These are phyloP conservation scores for Panzeria rudis DNA, from an alignment of 2,888 invertebrate genomes.

Conservation along the genomic window DNA sequence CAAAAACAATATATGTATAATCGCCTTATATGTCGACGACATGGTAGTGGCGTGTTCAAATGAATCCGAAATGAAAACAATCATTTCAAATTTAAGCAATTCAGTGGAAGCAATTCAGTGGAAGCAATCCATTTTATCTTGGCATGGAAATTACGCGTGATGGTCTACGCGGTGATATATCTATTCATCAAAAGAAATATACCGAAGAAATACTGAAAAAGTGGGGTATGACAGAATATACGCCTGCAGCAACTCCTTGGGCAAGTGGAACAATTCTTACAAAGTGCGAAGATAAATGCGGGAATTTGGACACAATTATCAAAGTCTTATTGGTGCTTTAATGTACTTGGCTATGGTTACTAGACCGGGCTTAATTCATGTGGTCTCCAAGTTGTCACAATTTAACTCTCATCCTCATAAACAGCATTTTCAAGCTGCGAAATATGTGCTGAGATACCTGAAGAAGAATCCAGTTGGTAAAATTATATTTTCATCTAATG, in stretches of 20 bases:
- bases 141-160: background rate
- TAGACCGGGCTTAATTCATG: background rate
- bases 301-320: background rate
- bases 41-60: background rate
- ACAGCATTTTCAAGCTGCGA: background rate
- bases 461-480: background rate
- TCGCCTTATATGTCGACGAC: background rate
- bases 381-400: background rate
- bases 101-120: too few relatives aligned
- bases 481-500: background rate
- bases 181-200: conserved; percentile 1
- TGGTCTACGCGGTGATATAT: background rate
- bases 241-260: background rate
- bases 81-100: too few relatives aligned
- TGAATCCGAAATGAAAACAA: background rate
- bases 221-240: background rate
- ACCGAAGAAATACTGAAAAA: background rate
- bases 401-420: background rate
- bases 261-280: background rate
- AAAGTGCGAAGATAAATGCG: background rate
- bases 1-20: background rate
- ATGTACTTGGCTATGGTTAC: background rate
- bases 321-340: background rate
- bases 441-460: background rate
- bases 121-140: background rate